Evolutionary conservation across 2,113 vertebrate genomes (phyloP), one percentile per base, ranked within the genome.

Genomic region (Siphamia tubifer): DNA sequence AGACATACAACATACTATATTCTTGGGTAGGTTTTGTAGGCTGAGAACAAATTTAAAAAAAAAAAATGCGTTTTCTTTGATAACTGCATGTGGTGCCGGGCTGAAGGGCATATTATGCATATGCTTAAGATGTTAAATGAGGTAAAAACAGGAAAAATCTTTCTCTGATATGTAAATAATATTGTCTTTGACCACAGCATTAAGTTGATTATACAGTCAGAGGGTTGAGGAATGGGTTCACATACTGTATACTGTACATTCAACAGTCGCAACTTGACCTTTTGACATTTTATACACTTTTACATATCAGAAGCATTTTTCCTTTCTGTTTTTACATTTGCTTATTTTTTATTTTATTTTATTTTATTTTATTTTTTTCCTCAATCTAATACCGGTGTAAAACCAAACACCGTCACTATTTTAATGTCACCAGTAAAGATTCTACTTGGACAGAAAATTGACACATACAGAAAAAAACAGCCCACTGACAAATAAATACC

Each of bases 1-100:
- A 77, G 24, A 95, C 88, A 94, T 94, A 94, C 20, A 77, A 90
- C 92, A 94, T 91, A n/a, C n/a, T n/a, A 91, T 87, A 93, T 91
- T 91, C 90, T 92, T 74, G 85, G 92, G 64, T 68, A 74, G 25
- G 44, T 54, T 49, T 36, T 60, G 51, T 12, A 21, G 38, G 25
- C 21, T 61, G 38, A 28, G 36, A 40, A 40, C 64, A 58, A 54
- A 49, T 31, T 39, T 43, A 35, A 43, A 10, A 8, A 15, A 48
- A 35, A 43, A 10, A 8, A 15, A 34, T 43, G 16, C n/a, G 7
- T 19, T 70, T 48, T 47, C 28, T 60, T 60, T 63, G 51, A 60
- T 16, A 83, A 68, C 42, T 62, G 35, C 24, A 69, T 58, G 25
- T 77, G 45, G 48, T 66, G 27, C 25, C 51, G 47, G 40, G 32